Conservation (phyloP, 1,140 invertebrate species). For the Eumeta japonica region DNA sequence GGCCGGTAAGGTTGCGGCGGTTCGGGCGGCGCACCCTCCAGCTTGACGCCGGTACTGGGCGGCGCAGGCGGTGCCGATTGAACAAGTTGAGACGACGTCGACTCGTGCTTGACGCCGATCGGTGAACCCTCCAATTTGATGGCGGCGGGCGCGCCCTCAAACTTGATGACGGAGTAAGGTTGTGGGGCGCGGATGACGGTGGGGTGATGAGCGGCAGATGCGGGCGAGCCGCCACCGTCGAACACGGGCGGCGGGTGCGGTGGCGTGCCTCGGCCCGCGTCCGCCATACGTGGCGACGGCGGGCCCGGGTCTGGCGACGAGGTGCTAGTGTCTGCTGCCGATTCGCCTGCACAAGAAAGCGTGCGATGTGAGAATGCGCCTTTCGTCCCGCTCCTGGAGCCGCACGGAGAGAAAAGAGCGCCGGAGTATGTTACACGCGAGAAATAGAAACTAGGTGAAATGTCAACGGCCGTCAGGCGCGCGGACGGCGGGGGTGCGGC, state of each 20-base stretch:
- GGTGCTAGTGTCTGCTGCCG: conserved; percentile 85
- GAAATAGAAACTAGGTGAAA: conserved; percentile 56
- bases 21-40: conserved; percentile 33
- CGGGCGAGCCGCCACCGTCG: conserved; percentile 53
- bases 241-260: conserved; percentile 55
- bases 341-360: conserved; percentile 67
- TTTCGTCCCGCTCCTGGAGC: conserved; percentile 11
- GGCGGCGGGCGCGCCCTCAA: conserved; percentile 8
- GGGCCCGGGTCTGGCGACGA: conserved; percentile 81
- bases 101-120: conserved; percentile 28
- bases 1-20: conserved; percentile 39
- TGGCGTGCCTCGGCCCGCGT: conserved; percentile 51
- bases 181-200: conserved; percentile 60
- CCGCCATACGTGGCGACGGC: conserved; percentile 72
- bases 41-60: conserved; percentile 34
- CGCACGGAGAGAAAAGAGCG: conserved; percentile 31
- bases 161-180: conserved; percentile 43
- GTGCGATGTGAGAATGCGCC: conserved; percentile 8
- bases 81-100: conserved; percentile 19
- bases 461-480: conserved; percentile 50
- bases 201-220: conserved; percentile 45
- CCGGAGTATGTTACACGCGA: conserved; percentile 38
- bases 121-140: conserved; percentile 53
- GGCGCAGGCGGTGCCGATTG: conserved; percentile 26
- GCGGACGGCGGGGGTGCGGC: conserved; percentile 34